A percentile compares a stretch with the other conserved stretches of the same genome.
Conservation (phyloP, 2,888 invertebrate species). For the Camponotus fellah region DNA sequence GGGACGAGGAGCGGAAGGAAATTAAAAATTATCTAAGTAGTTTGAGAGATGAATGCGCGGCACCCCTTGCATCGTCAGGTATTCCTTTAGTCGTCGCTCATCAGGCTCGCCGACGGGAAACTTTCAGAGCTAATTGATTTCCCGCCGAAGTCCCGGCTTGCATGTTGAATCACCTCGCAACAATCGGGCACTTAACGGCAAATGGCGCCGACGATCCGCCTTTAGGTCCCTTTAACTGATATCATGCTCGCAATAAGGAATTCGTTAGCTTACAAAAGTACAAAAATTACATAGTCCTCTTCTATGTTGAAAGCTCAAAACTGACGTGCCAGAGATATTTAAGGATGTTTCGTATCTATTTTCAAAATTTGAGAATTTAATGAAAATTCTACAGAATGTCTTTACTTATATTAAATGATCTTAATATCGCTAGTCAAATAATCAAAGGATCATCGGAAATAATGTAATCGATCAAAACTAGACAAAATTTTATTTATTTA, state of each 20-base stretch:
- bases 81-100: conserved; percentile 48
- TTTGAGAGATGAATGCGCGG: conserved; percentile 44
- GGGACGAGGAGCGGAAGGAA: conserved; percentile 34
- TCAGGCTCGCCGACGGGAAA: conserved; percentile 44
- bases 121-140: conserved; percentile 59
- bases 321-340: neutral
- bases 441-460: too few relatives aligned
- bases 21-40: conserved; percentile 57
- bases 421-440: too few relatives aligned
- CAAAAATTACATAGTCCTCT: neutral
- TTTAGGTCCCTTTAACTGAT: conserved; percentile 19
- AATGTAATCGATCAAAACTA: too few relatives aligned
- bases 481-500: too few relatives aligned
- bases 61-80: conserved; percentile 45
- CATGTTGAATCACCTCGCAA: conserved; percentile 54
- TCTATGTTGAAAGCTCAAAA: neutral
- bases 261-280: neutral
- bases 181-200: conserved; percentile 54
- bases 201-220: conserved; percentile 15
- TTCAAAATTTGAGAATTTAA: too few relatives aligned
- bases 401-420: too few relatives aligned
- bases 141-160: conserved; percentile 37
- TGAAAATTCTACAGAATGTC: too few relatives aligned
- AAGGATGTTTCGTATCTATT: neutral
- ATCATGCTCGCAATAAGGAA: conserved; percentile 12